Percentiles rank a stretch among this genome's conserved stretches.
These are phyloP conservation scores for Venustoraphidia nigricollis DNA, from an alignment of 2,888 invertebrate genomes.

Conservation along the genomic window DNA sequence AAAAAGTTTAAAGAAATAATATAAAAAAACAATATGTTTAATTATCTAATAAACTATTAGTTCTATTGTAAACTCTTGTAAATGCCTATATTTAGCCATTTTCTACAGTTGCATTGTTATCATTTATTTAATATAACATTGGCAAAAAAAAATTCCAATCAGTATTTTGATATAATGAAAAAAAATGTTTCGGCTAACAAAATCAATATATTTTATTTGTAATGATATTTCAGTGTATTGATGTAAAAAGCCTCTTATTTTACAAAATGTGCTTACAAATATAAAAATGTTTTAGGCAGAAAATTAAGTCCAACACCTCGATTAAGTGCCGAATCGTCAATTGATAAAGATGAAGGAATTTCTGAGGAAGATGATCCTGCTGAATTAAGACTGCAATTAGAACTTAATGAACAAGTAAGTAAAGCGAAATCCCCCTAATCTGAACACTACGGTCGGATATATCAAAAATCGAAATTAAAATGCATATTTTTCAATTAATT, in stretches of 20 bases:
- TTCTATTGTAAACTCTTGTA: too few relatives aligned
- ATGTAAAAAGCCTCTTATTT: too few relatives aligned
- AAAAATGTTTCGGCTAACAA: neutral
- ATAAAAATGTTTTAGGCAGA: slow-evolving; percentile 32
- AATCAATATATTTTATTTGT: neutral
- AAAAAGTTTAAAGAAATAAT: too few relatives aligned
- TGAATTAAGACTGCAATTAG: slow-evolving; percentile 70
- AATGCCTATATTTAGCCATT: slow-evolving; percentile 25
- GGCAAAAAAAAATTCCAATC: slow-evolving; percentile 4
- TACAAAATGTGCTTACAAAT: too few relatives aligned
- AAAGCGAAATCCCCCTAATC: neutral
- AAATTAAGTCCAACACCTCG: slow-evolving; percentile 51
- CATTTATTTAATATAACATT: slow-evolving; percentile 1
- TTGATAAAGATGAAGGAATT: slow-evolving; percentile 57
- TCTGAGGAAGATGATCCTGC: slow-evolving; percentile 69
- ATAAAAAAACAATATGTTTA: too few relatives aligned
- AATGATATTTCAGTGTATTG: too few relatives aligned
- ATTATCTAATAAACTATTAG: too few relatives aligned
- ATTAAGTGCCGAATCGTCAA: slow-evolving; percentile 44
- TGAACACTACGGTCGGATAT: neutral
- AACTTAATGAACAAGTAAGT: slow-evolving; percentile 67
- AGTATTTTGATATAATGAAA: slow-evolving; percentile 3
- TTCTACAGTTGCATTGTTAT: slow-evolving; percentile 31
- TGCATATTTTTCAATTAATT: too few relatives aligned
- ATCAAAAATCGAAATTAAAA: too few relatives aligned